A percentile compares a stretch with the other conserved stretches of the same genome.
These are phyloP conservation scores for Epirrhoe tristata DNA, from an alignment of 2,888 invertebrate genomes.

Conservation along the genomic window DNA sequence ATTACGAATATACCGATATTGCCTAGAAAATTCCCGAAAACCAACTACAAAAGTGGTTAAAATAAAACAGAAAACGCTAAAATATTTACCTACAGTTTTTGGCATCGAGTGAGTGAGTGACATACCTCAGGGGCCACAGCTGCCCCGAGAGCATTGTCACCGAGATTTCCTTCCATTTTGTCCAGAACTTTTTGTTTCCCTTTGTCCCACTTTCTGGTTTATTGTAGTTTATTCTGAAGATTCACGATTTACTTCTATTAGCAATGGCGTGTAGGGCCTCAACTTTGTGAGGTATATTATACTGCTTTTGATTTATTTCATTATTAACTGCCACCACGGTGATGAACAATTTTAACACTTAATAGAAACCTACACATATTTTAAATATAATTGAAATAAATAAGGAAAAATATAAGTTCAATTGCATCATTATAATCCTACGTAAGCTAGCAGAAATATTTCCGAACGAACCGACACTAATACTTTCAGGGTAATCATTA, in stretches of 20 bases:
- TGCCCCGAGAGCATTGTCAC: constrained; percentile 22
- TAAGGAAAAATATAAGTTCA: too few species aligned
- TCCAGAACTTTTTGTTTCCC: not conserved
- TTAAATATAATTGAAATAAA: too few species aligned
- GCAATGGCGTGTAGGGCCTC: too few species aligned
- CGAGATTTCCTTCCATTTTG: constrained; percentile 21
- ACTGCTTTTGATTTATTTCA: too few species aligned
- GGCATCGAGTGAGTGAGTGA: constrained; percentile 4
- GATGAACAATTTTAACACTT: too few species aligned
- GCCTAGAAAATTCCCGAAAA: not conserved
- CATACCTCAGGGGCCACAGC: constrained; percentile 11
- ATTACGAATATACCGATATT: too few species aligned
- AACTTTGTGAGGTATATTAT: too few species aligned
- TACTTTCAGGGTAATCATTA: too few species aligned
- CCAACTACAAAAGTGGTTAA: not conserved
- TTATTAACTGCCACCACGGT: too few species aligned
- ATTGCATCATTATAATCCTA: too few species aligned
- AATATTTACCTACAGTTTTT: constrained; percentile 28
- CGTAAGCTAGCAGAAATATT: not conserved
- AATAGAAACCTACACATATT: too few species aligned
- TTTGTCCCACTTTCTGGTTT: not conserved
- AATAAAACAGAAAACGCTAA: constrained; percentile 11
- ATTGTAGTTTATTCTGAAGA: too few species aligned
- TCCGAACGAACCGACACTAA: constrained; percentile 26
- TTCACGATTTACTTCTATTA: not conserved